These are phyloP conservation scores for Auanema freiburgensis DNA, from an alignment of 2,888 invertebrate species.

Conservation along the genomic window DNA sequence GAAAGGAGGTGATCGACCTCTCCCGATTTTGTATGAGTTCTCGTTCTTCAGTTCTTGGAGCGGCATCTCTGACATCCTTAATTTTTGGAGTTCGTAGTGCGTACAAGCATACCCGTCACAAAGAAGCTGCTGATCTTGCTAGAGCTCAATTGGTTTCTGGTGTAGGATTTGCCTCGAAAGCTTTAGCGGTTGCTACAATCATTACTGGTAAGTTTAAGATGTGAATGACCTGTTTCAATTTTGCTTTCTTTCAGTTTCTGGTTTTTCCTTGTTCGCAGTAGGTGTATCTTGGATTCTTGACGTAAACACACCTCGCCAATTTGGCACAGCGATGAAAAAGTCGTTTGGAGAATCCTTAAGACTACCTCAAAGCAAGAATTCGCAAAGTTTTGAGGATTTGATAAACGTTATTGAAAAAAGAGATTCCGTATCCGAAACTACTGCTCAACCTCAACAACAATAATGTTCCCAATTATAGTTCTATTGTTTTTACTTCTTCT, in stretches of 20 bases:
- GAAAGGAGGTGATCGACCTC: conserved; percentile 16
- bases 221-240: no score
- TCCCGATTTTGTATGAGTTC: background rate
- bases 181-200: conserved; percentile 57
- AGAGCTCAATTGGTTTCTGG: conserved; percentile 47
- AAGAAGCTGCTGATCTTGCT: conserved; percentile 45
- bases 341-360: conserved; percentile 41
- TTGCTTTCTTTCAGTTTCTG: conserved; percentile 37
- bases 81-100: conserved; percentile 43
- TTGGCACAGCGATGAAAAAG: conserved; percentile 53
- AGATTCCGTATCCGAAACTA: background rate
- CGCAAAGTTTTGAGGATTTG: conserved; percentile 47
- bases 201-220: conserved; percentile 36
- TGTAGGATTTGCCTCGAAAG: conserved; percentile 57
- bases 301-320: conserved; percentile 58
- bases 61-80: conserved; percentile 30
- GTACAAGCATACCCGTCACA: conserved; percentile 42
- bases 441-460: background rate
- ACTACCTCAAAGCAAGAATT: conserved; percentile 40
- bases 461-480: conserved; percentile 28
- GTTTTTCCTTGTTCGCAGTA: conserved; percentile 55
- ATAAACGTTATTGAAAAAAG: conserved; percentile 38
- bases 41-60: conserved; percentile 43
- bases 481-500: conserved; percentile 28
- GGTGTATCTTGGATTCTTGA: conserved; percentile 54